phyloP scores from a whole-genome alignment of 2,797 vertebrate genomes.

The Liparis tanakae region DNA sequence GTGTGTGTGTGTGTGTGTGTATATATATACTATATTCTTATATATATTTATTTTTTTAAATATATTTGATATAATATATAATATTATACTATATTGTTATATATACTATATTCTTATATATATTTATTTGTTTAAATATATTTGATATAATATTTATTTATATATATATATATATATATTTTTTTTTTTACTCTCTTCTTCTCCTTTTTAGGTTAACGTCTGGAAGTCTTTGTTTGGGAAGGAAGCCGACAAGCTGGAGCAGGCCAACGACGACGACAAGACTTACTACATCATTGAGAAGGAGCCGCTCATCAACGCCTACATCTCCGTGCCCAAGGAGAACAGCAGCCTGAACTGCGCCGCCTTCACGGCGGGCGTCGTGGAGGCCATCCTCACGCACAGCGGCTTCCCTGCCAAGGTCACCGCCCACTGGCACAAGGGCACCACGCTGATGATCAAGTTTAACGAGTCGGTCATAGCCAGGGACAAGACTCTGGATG shows the following conservation, averaged over 20 bases:
- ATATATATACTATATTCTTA: too few species aligned
- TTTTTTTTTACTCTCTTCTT: too few species aligned
- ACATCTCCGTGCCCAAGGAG: slow-evolving; percentile 94
- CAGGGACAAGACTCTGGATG: slow-evolving; percentile 91
- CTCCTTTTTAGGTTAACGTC: slow-evolving; percentile 74
- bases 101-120: too few species aligned
- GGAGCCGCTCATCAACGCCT: slow-evolving; percentile 93
- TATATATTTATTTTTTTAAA: too few species aligned
- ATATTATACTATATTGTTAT: too few species aligned
- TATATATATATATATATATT: too few species aligned
- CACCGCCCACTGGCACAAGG: slow-evolving; percentile 97
- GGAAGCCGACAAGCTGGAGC: slow-evolving; percentile 95
- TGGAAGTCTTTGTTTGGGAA: slow-evolving; percentile 94
- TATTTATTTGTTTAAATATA: too few species aligned
- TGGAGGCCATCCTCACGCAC: slow-evolving; percentile 93
- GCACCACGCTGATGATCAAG: slow-evolving; percentile 97
- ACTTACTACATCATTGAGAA: slow-evolving; percentile 97
- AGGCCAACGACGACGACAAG: slow-evolving; percentile 95
- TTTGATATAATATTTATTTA: too few species aligned
- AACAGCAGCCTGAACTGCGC: slow-evolving; percentile 97
- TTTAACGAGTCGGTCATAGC: slow-evolving; percentile 93
- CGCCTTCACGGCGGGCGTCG: slow-evolving; percentile 92
- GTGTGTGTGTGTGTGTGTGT: too few species aligned
- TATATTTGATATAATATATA: too few species aligned
- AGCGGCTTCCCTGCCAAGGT: slow-evolving; percentile 95